Evolutionary conservation across 2,113 vertebrate species (phyloP).

Genomic region (Synchiropus splendidus): DNA sequence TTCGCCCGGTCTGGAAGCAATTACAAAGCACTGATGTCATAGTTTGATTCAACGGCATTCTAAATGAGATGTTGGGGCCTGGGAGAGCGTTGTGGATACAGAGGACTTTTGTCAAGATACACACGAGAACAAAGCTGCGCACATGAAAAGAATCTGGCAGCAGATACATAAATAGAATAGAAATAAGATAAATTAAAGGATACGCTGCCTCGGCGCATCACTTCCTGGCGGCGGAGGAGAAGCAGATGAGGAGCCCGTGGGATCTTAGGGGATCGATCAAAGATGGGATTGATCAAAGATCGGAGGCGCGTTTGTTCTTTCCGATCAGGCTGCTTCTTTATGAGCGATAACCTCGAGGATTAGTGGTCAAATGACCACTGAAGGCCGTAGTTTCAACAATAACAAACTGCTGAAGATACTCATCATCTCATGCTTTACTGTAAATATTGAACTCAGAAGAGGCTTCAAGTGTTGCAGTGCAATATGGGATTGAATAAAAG

Average conservation of each 20-base stretch:
- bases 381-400: too few relatives aligned
- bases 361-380: too few relatives aligned
- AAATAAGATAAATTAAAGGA: constrained; percentile 57
- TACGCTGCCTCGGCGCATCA: constrained; percentile 38
- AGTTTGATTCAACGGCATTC: constrained; percentile 49
- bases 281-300: constrained; percentile 51
- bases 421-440: too few relatives aligned
- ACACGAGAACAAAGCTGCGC: constrained; percentile 17
- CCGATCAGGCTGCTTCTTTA: not conserved
- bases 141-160: constrained; percentile 27
- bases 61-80: constrained; percentile 46
- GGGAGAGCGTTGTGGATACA: constrained; percentile 36
- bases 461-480: too few relatives aligned
- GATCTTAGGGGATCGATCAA: constrained; percentile 46
- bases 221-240: constrained; percentile 39
- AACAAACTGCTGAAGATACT: too few relatives aligned
- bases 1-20: constrained; percentile 59
- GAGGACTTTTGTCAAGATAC: constrained; percentile 22
- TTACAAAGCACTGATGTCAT: constrained; percentile 63
- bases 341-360: too few relatives aligned
- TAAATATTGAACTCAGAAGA: too few relatives aligned
- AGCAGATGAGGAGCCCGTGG: constrained; percentile 57
- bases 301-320: constrained; percentile 21
- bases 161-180: constrained; percentile 40
- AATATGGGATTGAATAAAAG: too few relatives aligned